Evolutionary conservation across 2,888 invertebrate species (phyloP), one percentile per base, ranked within the genome.

Genomic region (Drosophila suboccidentalis): DNA sequence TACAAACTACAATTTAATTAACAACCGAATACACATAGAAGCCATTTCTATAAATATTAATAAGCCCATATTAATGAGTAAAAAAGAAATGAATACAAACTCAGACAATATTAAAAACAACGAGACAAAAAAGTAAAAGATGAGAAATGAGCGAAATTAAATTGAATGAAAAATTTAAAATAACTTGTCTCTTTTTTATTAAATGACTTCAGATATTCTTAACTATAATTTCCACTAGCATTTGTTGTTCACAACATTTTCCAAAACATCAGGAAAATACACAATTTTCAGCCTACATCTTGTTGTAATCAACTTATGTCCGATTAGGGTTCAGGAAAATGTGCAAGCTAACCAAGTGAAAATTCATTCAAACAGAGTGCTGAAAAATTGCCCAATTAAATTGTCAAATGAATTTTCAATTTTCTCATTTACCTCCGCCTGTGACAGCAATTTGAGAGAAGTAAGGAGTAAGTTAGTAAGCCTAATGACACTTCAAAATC

Each of bases 401-500:
- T 19, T 22, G 36, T 13, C n/a, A 19, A 49, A 11, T 17, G 49
- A n/a, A 36, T 22, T 19, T 22, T 4, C 19, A 36, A 19, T 50
- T 34, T 17, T 49, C 49, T 13, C 49, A 49, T 49, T 49, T 50
- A 36, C 50, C 19, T 34, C n/a, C 22, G 50, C 4, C 34, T 17
- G 17, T 4, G 36, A 8, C 36, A 19, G 19, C 36, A 19, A 13
- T 36, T 36, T 50, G 3, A 0, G 11, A 2, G n/a, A 32, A 17
- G 5, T 3, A 17, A 6, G 32, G 8, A 11, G 11, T 15, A 15
- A 13, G 36, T 38, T n/a, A 8, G 9, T 9, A 34, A n/a, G n/a
- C 44, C 19, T 39, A 22, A 57, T 57, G 57, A 53, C 67, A 41
- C 29, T 57, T 17, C n/a, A 44, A 65, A 72, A 22, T 41, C 38